Percentiles rank a stretch among this genome's conserved stretches.
phyloP scores from a whole-genome alignment of 2,797 vertebrate species.

The Phrynocephalus guinanensis region DNA sequence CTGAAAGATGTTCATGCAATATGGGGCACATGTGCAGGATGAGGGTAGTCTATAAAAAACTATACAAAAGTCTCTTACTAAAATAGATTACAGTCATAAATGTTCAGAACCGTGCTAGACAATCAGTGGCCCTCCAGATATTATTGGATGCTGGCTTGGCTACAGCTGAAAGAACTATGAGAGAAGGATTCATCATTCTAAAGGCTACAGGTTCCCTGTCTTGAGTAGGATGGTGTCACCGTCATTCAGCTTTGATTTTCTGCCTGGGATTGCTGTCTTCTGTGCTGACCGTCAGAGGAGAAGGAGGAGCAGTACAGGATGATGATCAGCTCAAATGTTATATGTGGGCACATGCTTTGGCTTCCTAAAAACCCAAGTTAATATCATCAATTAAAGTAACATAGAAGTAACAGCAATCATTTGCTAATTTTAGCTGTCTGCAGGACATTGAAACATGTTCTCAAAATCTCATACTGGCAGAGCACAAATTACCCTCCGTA shows the following conservation, averaged over 20 bases:
- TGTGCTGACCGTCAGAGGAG: background rate
- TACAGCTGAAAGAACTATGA: background rate
- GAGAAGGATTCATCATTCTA: background rate
- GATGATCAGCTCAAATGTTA: background rate
- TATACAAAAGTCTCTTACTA: background rate
- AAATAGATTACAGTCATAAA: background rate
- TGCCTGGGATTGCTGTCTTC: background rate
- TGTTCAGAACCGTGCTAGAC: background rate
- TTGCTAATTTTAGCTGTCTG: constrained; percentile 34
- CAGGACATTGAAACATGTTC: constrained; percentile 16
- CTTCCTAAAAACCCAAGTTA: constrained; percentile 4
- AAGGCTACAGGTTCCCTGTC: background rate
- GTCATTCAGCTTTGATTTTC: background rate
- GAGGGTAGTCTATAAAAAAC: background rate
- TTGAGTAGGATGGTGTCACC: background rate
- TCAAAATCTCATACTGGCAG: constrained; percentile 19
- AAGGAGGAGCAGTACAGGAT: background rate
- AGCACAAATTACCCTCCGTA: constrained; percentile 23
- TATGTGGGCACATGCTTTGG: background rate
- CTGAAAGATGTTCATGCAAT: background rate
- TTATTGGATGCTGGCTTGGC: background rate
- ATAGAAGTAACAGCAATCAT: constrained; percentile 10
- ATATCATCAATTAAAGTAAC: constrained; percentile 11
- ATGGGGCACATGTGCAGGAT: background rate
- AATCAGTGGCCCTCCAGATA: background rate